Percentiles rank a stretch among this genome's conserved stretches.
Conservation (phyloP, 2,797 vertebrate genomes). For the Artibeus jamaicensis region DNA sequence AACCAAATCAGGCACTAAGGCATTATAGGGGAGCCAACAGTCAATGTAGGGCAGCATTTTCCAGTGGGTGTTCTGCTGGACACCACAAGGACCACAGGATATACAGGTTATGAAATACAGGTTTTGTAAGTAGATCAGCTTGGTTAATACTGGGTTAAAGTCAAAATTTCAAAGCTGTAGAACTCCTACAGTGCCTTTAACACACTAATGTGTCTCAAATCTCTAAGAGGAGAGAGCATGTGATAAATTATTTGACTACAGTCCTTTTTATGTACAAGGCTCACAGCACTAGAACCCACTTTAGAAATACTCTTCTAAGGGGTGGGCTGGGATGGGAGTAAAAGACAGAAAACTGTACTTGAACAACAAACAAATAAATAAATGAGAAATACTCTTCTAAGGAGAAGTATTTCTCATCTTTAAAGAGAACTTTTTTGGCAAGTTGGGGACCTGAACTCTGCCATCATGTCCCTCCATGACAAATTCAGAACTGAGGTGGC, state of each 20-base stretch:
- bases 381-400: background rate
- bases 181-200: background rate
- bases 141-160: background rate
- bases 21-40: background rate
- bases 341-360: no score
- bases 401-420: background rate
- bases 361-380: no score
- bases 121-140: background rate
- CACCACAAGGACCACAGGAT: background rate
- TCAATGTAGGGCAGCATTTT: background rate
- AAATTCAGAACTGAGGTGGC: background rate
- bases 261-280: background rate
- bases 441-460: background rate
- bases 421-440: background rate
- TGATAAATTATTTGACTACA: background rate
- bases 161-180: background rate
- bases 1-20: slow-evolving; percentile 30
- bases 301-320: background rate
- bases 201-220: background rate
- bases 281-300: background rate
- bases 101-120: background rate
- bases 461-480: background rate
- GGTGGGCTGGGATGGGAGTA: no score
- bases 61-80: background rate
- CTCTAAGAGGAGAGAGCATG: background rate